Evolutionary conservation across 2,888 invertebrate species (phyloP), one percentile per base, ranked within the genome.

Genomic region (Gortyna flavago): DNA sequence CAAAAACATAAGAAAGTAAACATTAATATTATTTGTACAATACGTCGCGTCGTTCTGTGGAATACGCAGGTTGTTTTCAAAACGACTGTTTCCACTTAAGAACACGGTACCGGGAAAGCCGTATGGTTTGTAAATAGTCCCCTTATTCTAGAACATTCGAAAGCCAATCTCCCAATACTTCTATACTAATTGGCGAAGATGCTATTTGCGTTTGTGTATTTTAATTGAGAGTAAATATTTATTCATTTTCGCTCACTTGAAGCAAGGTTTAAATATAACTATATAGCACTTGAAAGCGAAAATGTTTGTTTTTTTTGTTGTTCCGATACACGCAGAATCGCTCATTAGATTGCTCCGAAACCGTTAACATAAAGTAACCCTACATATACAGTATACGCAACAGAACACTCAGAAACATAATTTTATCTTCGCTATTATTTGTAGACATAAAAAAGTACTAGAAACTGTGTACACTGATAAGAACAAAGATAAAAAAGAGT

Each of bases 11-110:
- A 79, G 77, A 80, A 80, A 78, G 85, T 85, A 87, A 89, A 89
- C 85, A 85, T 80, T 77, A 80, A 83, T 81, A 89, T 81, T 90
- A 91, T 91, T 90, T 88, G 90, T 89, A 88, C 88, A 91, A 90
- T 88, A 87, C 87, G 84, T 86, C 86, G 88, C 87, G 84, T 86
- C 86, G 88, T 93, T 94, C 92, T 88, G 85, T 84, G 89, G 90
- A 93, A 90, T 89, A 89, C 90, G 90, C 90, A 89, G 87, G 87
- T 92, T 95, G 95, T 95, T 95, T 94, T 94, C 92, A 91, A 94
- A 94, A 92, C 92, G 91, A 84, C 88, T 90, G 92, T 91, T 95
- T 94, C 93, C 91, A 90, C 90, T 90, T 89, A 94, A 80, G 88
- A 89, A 88, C 90, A 90, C 90, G 88, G 84, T 94, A 94, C 94